Evolutionary conservation across 2,113 vertebrate species (phyloP), one percentile per base, ranked within the genome.

Genomic region (Catharus fuscescens): DNA sequence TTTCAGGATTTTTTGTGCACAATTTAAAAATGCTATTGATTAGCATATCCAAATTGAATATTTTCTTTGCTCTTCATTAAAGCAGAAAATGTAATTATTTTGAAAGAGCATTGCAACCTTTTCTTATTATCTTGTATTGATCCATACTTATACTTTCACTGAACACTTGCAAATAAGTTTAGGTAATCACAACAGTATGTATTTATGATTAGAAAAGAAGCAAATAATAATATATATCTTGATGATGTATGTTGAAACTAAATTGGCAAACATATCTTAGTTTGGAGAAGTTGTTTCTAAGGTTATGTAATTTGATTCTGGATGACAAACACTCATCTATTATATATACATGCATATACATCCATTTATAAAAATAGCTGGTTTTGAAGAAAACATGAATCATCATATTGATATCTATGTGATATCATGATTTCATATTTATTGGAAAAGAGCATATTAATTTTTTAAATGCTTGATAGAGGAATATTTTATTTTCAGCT

Each of bases 161-260:
- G 54, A 85, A 67, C 56, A 52, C 72, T 94, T 88, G 59, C 79
- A 82, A 87, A 77, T 67, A 86, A 74, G 60, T 70, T 92, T 50
- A 50, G 69, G 72, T 54, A 79, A 6, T 71, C 92, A 32, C 44
- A 93, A 91, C 47, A 77, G 62, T n/a, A 38, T 94, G 48, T 59
- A 26, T 93, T 96, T 93, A 88, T 13, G 17, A 91, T 84, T 79
- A 85, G 86, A 84, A 92, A 94, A 42, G 45, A 69, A 64, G 62
- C 62, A 77, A 91, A 48, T 87, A 91, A 89, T 83, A 88, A n/a
- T n/a, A n/a, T 74, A 38, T 44, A 34, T 95, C 66, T 92, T 94
- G 90, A 92, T 97, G 62, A 93, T 96, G 54, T 96, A 66, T 92
- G 47, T 69, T 88, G 69, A 53, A 97, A 62, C 69, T 91, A 82